Evolutionary conservation across 1,140 invertebrate genomes (phyloP).

Genomic region (Maconellicoccus hirsutus): DNA sequence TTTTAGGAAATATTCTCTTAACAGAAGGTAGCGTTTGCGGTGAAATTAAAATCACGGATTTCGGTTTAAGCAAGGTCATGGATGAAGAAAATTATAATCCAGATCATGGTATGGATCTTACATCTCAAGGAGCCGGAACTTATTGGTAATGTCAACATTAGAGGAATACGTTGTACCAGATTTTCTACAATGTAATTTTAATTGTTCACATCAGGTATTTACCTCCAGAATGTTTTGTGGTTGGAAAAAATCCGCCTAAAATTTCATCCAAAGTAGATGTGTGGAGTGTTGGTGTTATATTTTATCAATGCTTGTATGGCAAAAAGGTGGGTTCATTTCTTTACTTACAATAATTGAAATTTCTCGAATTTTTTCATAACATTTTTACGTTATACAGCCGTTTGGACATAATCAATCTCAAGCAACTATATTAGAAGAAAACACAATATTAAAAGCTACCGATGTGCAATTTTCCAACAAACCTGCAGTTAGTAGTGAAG

Average conservation of each 20-base stretch:
- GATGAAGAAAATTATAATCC: conserved; percentile 97
- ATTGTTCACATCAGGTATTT: no score
- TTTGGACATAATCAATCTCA: conserved; percentile 99
- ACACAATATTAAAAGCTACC: no score
- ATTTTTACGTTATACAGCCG: conserved; percentile 60
- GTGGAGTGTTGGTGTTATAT: no score
- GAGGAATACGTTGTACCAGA: not conserved
- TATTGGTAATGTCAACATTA: conserved; percentile 88
- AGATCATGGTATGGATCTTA: conserved; percentile 97
- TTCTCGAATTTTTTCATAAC: no score
- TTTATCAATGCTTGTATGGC: conserved; percentile 98
- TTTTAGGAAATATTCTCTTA: conserved; percentile 56
- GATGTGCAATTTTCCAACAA: conserved; percentile 98
- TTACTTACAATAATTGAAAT: no score
- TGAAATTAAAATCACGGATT: no score
- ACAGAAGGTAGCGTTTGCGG: conserved; percentile 79
- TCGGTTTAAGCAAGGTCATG: no score
- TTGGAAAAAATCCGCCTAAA: conserved; percentile 98
- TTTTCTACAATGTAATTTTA: conserved; percentile 35
- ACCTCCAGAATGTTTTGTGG: conserved; percentile 98
- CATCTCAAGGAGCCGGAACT: conserved; percentile 97
- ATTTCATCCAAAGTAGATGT: conserved; percentile 99
- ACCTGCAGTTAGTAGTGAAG: conserved; percentile 93
- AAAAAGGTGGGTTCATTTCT: conserved; percentile 46
- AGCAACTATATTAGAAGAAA: conserved; percentile 98